Percentiles rank a stretch among this genome's conserved stretches.
Conservation (phyloP, 2,888 invertebrate genomes). For the Beris chalybata region DNA sequence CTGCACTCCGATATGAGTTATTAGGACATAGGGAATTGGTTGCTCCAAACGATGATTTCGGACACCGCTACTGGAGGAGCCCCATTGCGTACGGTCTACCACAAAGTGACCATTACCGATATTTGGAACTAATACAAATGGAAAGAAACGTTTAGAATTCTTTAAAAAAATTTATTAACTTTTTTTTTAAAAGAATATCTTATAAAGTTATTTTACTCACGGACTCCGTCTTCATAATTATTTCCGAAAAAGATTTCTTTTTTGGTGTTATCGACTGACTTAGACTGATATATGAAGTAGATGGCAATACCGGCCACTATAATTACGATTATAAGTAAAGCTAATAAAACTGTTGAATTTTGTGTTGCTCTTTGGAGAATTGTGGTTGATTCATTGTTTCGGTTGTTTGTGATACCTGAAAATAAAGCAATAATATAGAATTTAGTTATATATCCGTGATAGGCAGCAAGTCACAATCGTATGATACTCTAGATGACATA, state of each 20-base stretch:
- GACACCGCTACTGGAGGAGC: conserved; percentile 46
- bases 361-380: conserved; percentile 45
- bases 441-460: neutral
- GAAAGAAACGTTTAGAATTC: neutral
- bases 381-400: conserved; percentile 40
- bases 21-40: conserved; percentile 58
- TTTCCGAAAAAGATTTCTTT: conserved; percentile 51
- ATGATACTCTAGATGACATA: too few relatives aligned
- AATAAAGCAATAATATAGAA: conserved; percentile 12
- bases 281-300: conserved; percentile 45
- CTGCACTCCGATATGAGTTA: conserved; percentile 59
- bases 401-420: conserved; percentile 46
- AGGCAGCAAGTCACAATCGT: too few relatives aligned
- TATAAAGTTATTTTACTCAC: conserved; percentile 47
- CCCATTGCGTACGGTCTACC: conserved; percentile 54
- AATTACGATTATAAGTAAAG: conserved; percentile 46
- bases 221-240: conserved; percentile 51
- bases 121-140: conserved; percentile 50
- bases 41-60: conserved; percentile 44
- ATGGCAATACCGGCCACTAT: conserved; percentile 43
- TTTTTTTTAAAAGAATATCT: neutral
- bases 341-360: conserved; percentile 47
- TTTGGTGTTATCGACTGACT: conserved; percentile 31
- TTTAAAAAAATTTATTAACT: neutral
- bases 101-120: conserved; percentile 56